phyloP scores from a whole-genome alignment of 2,888 invertebrate genomes.

The Tetragonisca angustula region DNA sequence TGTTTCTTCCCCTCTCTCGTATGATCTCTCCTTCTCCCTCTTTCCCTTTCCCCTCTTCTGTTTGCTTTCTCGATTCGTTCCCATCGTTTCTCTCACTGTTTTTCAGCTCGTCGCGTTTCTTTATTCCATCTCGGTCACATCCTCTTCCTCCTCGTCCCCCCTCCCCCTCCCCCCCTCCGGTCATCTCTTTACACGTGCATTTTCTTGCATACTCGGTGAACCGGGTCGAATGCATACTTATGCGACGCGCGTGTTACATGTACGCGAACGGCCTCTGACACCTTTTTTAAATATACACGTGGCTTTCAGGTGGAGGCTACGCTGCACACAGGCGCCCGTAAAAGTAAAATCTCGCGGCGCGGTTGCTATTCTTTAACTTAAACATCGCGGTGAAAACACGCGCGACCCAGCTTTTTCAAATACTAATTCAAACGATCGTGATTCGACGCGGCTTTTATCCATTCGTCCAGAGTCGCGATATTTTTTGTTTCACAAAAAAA shows the following conservation, averaged over 20 bases:
- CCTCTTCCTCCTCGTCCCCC: not conserved
- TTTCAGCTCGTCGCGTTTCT: slow-evolving; percentile 17
- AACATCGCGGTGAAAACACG: not conserved
- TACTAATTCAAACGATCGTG: slow-evolving; percentile 46
- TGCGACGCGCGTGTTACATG: slow-evolving; percentile 35
- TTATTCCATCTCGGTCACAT: slow-evolving; percentile 23
- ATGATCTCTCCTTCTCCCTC: not conserved
- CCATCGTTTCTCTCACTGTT: not conserved
- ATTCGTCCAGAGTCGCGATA: slow-evolving; percentile 13
- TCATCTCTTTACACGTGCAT: slow-evolving; percentile 25
- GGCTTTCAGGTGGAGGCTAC: slow-evolving; percentile 34
- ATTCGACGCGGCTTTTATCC: slow-evolving; percentile 25
- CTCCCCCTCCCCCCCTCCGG: too few relatives aligned
- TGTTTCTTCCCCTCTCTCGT: slow-evolving; percentile 1
- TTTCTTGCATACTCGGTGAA: slow-evolving; percentile 50
- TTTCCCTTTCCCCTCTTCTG: not conserved
- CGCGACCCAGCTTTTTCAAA: slow-evolving; percentile 8
- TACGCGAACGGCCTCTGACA: slow-evolving; percentile 26
- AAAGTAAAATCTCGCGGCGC: slow-evolving; percentile 18
- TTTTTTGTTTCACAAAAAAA: not conserved
- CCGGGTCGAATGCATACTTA: slow-evolving; percentile 62
- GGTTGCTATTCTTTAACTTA: slow-evolving; percentile 28
- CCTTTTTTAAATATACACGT: slow-evolving; percentile 52
- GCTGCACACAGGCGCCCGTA: not conserved
- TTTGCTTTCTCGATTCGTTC: not conserved